These are phyloP conservation scores for Dicyrtoma fusca DNA, from an alignment of 2,888 invertebrate species.

Conservation along the genomic window DNA sequence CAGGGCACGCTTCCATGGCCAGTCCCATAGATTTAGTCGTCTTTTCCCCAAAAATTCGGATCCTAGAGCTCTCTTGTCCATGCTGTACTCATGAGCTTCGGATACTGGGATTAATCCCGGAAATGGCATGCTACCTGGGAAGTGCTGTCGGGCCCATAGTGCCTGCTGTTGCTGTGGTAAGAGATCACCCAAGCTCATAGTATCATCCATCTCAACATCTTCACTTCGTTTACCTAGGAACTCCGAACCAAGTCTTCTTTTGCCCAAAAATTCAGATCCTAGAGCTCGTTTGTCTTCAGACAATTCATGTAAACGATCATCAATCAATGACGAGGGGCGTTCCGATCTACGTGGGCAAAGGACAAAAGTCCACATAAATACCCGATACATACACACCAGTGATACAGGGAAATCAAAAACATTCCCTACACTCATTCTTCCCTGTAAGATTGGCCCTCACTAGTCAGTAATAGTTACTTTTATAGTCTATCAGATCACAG, in stretches of 20 bases:
- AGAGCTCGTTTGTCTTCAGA: conserved; percentile 30
- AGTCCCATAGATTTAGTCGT: conserved; percentile 35
- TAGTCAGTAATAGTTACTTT: no score
- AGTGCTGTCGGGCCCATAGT: neutral
- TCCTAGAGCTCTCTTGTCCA: conserved; percentile 47
- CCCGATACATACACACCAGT: neutral
- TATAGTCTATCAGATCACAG: no score
- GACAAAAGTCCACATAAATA: neutral
- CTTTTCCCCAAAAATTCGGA: conserved; percentile 49
- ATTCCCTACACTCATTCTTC: no score
- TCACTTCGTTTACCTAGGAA: conserved; percentile 46
- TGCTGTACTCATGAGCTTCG: neutral
- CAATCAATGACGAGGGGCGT: conserved; percentile 1
- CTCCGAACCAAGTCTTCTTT: conserved; percentile 49
- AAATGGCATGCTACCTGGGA: neutral
- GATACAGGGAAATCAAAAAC: no score
- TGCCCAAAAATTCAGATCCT: conserved; percentile 50
- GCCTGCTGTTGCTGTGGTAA: no score
- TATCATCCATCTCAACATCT: neutral
- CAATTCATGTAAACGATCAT: neutral
- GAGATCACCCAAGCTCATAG: neutral
- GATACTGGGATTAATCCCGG: neutral
- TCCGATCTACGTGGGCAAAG: neutral
- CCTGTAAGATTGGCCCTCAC: no score
- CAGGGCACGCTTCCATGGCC: conserved; percentile 45